Base-by-base conservation (phyloP, 1,140 invertebrate species). In the Lordiphosa stackelbergi region DNA sequence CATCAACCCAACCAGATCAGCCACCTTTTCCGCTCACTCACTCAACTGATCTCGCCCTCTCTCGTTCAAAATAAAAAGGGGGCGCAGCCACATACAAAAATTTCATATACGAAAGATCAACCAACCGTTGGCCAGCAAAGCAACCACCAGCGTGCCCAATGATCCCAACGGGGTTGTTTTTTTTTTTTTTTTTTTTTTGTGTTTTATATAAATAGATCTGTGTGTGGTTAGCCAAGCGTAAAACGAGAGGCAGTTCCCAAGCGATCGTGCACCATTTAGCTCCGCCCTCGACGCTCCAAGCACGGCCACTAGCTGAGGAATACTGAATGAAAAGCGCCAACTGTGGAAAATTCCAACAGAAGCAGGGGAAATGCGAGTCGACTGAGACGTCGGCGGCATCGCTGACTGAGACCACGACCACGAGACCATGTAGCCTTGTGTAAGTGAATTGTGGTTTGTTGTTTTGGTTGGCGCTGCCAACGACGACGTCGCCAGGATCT, bases 401-500 rank as follows among this genome's bases (percentile, higher is more conserved):
- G 22, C 22, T 24, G 45, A 19, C 57, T 47, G 43, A 48, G 43
- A 28, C 43, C 28, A 46, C 43, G 28, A 28, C 43, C 43, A 46
- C 43, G 43, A 46, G 43, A 46, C 43, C 43, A 8, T 31, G 28
- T 31, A 40, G 54, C 62, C 53, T 36, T 53, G 59, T 77, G 78
- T 85, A 85, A 85, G 84, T 85, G 84, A 85, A 85, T 85, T 85
- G 84, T 84, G 83, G 84, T 85, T 85, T 85, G 83, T 85, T 84
- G 84, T 83, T 85, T 85, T 86, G 83, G 83, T 81, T 78, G 73
- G 71, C 72, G 71, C 57, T 37, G 37, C 35, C 66, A 53, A 36
- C 45, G 69, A 41, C 22, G 53, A 34, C 59, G 16, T 22, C 36
- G 56, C 6, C 40, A 19, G 36, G 11, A 38, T 28, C 22, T 51